Evolutionary conservation across 2,888 invertebrate genomes (phyloP).

Genomic region (Saturnia pavonia): DNA sequence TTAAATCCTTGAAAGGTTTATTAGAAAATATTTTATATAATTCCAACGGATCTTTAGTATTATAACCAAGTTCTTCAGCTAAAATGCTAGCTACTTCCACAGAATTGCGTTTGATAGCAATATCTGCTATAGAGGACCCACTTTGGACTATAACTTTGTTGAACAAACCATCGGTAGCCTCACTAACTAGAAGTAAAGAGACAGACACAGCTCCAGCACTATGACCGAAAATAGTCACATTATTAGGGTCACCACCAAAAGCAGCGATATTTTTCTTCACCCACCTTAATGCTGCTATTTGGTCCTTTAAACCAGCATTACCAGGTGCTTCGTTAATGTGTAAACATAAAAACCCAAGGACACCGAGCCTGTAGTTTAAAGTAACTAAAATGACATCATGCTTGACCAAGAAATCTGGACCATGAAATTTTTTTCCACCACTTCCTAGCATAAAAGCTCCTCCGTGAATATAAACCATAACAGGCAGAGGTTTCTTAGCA

Average conservation of each 20-base stretch:
- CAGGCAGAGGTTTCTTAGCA: conserved; percentile 50
- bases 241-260: conserved; percentile 71
- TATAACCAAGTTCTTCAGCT: conserved; percentile 57
- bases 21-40: conserved; percentile 60
- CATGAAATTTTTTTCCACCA: conserved; percentile 64
- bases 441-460: conserved; percentile 67
- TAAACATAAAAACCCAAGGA: conserved; percentile 68
- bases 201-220: conserved; percentile 67
- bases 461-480: conserved; percentile 73
- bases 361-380: conserved; percentile 70
- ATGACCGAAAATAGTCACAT: conserved; percentile 70
- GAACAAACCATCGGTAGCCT: conserved; percentile 61
- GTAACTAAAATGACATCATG: conserved; percentile 68
- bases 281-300: conserved; percentile 70
- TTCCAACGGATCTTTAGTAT: conserved; percentile 58
- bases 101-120: conserved; percentile 66
- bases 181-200: conserved; percentile 58
- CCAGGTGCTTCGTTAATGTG: conserved; percentile 71
- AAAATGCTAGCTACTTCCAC: conserved; percentile 59
- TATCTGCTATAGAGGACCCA: conserved; percentile 62
- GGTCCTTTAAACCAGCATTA: conserved; percentile 72
- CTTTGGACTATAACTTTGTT: conserved; percentile 68
- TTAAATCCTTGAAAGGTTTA: conserved; percentile 46
- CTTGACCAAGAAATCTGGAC: conserved; percentile 63
- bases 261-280: conserved; percentile 68